A percentile compares a stretch with the other conserved stretches of the same genome.
These are phyloP conservation scores for Lepidocolaptes lacrymiger DNA, from an alignment of 2,797 vertebrate species.

Conservation along the genomic window DNA sequence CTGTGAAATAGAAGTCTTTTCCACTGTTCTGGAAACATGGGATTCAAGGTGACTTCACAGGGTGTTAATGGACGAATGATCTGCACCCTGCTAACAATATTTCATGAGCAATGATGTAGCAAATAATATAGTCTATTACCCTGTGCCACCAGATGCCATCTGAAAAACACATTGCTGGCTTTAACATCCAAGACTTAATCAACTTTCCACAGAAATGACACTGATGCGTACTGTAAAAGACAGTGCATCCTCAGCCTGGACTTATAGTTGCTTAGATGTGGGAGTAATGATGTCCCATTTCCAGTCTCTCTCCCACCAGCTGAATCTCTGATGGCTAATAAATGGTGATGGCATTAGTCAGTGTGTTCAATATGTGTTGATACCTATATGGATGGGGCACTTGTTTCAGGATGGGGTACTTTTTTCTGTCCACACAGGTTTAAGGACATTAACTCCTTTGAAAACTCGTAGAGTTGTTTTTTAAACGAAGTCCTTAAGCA, in stretches of 20 bases:
- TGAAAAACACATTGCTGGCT: conserved; percentile 13
- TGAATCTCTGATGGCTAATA: background rate
- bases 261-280: background rate
- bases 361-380: background rate
- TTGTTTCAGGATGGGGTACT: background rate
- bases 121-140: conserved; percentile 56
- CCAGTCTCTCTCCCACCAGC: background rate
- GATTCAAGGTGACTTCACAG: conserved; percentile 62
- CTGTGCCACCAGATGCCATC: conserved; percentile 19
- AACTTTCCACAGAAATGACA: background rate
- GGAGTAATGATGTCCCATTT: background rate
- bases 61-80: conserved; percentile 41
- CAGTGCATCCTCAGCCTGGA: background rate
- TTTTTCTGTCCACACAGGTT: background rate
- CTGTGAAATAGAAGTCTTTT: conserved; percentile 53
- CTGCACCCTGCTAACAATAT: conserved; percentile 58
- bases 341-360: background rate
- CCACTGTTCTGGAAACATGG: conserved; percentile 54
- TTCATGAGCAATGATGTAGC: conserved; percentile 56
- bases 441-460: background rate
- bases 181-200: conserved; percentile 13
- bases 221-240: background rate
- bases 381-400: background rate
- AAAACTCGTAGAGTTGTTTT: background rate
- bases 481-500: background rate